phyloP scores from a whole-genome alignment of 2,888 invertebrate species.

The Dryadula phaetusa region DNA sequence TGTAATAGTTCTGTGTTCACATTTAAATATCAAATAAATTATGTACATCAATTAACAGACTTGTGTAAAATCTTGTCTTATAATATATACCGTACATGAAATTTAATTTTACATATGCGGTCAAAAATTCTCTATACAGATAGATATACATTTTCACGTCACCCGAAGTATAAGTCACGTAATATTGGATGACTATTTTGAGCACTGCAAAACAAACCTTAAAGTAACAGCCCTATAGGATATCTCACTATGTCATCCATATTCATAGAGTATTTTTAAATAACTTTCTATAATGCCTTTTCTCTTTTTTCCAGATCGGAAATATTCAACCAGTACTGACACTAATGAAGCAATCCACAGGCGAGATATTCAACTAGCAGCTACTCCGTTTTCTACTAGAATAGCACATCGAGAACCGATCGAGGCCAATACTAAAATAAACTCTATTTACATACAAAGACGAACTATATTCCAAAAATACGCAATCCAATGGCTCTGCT shows the following conservation, averaged over 20 bases:
- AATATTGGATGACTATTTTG: not conserved
- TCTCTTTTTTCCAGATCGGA: slow-evolving; percentile 74
- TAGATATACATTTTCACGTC: too few relatives aligned
- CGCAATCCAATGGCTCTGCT: slow-evolving; percentile 58
- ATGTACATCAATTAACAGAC: too few relatives aligned
- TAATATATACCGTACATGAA: not conserved
- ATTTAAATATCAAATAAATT: too few relatives aligned
- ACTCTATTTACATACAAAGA: slow-evolving; percentile 57
- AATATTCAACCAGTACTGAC: slow-evolving; percentile 70
- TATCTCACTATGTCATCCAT: not conserved
- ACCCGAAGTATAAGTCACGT: too few relatives aligned
- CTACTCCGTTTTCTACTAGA: slow-evolving; percentile 66
- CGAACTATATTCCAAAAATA: slow-evolving; percentile 54
- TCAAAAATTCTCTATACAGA: not conserved
- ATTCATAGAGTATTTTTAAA: not conserved
- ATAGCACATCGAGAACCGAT: slow-evolving; percentile 72
- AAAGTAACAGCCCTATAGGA: not conserved
- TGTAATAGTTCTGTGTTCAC: too few relatives aligned
- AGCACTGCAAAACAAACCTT: not conserved
- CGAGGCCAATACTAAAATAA: slow-evolving; percentile 59
- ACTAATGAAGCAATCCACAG: slow-evolving; percentile 81
- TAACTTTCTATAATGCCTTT: slow-evolving; percentile 46
- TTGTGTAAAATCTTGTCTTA: too few relatives aligned
- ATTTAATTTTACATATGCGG: not conserved
- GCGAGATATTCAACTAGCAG: slow-evolving; percentile 79